Evolutionary conservation across 30 jellyfish, hydroid and myxozoan species (phyloP), one percentile per base, ranked within the genome.

Genomic region (Aurelia aurita complex sp. Pacific): DNA sequence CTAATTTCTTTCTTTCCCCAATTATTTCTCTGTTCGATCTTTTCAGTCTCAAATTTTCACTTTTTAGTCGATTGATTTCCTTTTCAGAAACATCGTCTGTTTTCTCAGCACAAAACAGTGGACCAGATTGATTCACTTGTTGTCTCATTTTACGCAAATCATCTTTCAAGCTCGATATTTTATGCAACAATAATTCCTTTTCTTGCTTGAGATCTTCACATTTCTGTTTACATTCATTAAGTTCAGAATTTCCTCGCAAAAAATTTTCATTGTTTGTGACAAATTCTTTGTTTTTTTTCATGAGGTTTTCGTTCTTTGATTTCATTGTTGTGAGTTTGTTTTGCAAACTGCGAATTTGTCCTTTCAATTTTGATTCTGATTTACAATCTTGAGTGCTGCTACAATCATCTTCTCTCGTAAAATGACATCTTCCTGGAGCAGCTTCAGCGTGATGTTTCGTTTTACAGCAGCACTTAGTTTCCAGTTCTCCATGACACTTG

Each of bases 271-370:
- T n/a, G 70, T 61, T 61, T 11, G 11, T 61, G 10, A 61, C 70
- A 61, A 61, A 61, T n/a, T 11, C 70, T 61, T 61, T 61, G 70
- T 61, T 61, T 35, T 61, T 61, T 61, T 61, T 61, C 70, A 61
- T 5, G 12, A 61, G 36, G 36, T 61, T 23, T 5, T 61, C 70
- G 36, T 61, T 61, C 13, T 61, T 61, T 61, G 70, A 61, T 61
- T 61, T 11, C 32, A 61, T n/a, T 17, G 36, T 17, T 17, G 70
- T 23, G 10, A 61, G 32, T 23, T 61, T 61, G 36, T 61, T 61
- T 61, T 61, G 70, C 70, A 61, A 61, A n/a, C 4, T 15, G 13
- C 70, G 70, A 61, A 61, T 13, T 23, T 61, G 32, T 46, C 2
- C 57, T 9, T 46, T 46, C 57, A 46, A 46, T 46, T 46, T 46